Conservation (phyloP, 2,113 vertebrate genomes). For the Mirza zaza region DNA sequence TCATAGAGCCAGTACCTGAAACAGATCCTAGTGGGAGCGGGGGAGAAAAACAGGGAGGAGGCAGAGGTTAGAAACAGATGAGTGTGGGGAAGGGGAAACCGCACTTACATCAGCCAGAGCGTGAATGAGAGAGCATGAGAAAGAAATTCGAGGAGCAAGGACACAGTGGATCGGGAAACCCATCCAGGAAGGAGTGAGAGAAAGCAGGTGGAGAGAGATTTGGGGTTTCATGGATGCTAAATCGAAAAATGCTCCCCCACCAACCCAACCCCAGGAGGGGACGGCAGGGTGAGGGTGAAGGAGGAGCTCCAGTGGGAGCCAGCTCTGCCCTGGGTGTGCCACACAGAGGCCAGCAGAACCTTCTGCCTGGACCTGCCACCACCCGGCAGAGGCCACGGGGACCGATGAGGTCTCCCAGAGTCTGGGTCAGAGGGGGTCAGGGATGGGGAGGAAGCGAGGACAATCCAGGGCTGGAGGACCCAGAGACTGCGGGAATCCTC, state of each 20-base stretch:
- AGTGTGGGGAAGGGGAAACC: constrained; percentile 45
- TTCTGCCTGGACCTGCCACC: background rate
- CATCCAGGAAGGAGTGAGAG: background rate
- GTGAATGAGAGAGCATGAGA: background rate
- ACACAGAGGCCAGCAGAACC: too few relatives aligned
- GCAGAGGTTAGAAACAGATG: constrained; percentile 81
- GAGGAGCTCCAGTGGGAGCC: background rate
- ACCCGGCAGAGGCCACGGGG: rapidly evolving
- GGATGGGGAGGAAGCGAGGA: background rate
- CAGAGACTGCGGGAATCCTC: background rate
- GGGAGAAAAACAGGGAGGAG: constrained; percentile 84
- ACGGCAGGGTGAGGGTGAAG: rapidly evolving
- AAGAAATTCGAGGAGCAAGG: background rate
- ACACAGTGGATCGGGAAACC: background rate
- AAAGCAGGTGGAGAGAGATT: too few relatives aligned
- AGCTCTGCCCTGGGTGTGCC: background rate
- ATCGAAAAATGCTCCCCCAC: background rate
- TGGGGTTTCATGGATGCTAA: background rate
- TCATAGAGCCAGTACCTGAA: constrained; percentile 91
- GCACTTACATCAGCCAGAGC: background rate
- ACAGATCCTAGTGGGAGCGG: constrained; percentile 95
- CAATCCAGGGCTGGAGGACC: background rate
- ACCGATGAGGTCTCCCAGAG: background rate
- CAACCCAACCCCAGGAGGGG: too few relatives aligned
- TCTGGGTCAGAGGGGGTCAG: too few relatives aligned